Evolutionary conservation across 2,113 vertebrate genomes (phyloP).

Genomic region (Microtus oregoni): DNA sequence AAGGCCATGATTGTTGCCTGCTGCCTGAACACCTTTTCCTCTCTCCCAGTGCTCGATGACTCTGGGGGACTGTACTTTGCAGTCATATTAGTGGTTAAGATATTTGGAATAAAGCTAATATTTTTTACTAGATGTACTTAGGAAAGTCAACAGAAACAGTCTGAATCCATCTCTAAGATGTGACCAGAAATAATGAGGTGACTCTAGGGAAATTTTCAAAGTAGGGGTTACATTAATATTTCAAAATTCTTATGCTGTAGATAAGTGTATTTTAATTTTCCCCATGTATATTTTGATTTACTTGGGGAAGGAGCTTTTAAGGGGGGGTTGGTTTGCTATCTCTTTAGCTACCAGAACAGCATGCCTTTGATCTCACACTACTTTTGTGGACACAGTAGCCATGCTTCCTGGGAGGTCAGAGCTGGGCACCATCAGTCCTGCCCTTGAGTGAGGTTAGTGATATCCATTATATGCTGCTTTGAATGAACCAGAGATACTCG

Average conservation of each 20-base stretch:
- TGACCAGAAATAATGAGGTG: slow-evolving; percentile 77
- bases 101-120: slow-evolving; percentile 82
- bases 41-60: slow-evolving; percentile 66
- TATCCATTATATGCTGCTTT: slow-evolving; percentile 80
- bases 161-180: slow-evolving; percentile 79
- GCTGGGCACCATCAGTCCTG: slow-evolving; percentile 65
- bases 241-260: slow-evolving; percentile 83
- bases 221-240: slow-evolving; percentile 72
- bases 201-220: slow-evolving; percentile 78
- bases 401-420: slow-evolving; percentile 77
- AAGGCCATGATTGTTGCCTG: slow-evolving; percentile 85
- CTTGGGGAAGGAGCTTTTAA: slow-evolving; percentile 67
- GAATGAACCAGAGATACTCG: slow-evolving; percentile 79
- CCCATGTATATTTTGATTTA: slow-evolving; percentile 71
- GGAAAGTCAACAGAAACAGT: slow-evolving; percentile 81
- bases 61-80: slow-evolving; percentile 75
- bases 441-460: slow-evolving; percentile 57
- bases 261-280: slow-evolving; percentile 80
- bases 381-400: slow-evolving; percentile 79
- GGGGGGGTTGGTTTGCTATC: slow-evolving; percentile 70
- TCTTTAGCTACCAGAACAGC: slow-evolving; percentile 82
- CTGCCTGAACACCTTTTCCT: slow-evolving; percentile 81
- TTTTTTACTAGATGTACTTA: slow-evolving; percentile 80
- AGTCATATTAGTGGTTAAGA: slow-evolving; percentile 82
- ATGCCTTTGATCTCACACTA: slow-evolving; percentile 83